phyloP scores from a whole-genome alignment of 2,888 invertebrate genomes.

The Pyrrhia umbra region DNA sequence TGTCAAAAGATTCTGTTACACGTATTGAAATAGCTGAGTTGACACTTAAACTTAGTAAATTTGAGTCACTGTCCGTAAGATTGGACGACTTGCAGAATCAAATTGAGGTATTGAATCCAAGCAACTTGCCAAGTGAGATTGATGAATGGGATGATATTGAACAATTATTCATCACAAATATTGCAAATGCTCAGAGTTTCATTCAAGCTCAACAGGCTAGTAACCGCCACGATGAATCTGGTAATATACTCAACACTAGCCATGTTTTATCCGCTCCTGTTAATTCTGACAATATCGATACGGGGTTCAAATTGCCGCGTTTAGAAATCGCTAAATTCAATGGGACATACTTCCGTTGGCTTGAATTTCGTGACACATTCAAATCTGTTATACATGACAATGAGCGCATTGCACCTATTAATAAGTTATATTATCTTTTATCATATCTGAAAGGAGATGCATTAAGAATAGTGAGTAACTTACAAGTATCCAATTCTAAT shows the following conservation, averaged over 20 bases:
- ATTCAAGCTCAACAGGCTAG: not conserved
- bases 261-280: not conserved
- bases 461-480: not conserved
- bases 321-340: too few relatives aligned
- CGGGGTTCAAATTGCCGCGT: too few relatives aligned
- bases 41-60: not conserved
- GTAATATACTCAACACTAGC: not conserved
- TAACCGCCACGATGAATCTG: not conserved
- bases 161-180: too few relatives aligned
- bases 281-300: not conserved
- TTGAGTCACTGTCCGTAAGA: not conserved
- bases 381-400: too few relatives aligned
- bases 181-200: not conserved
- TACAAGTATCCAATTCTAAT: not conserved
- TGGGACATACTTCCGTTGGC: too few relatives aligned
- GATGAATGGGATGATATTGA: too few relatives aligned
- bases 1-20: conserved; percentile 5
- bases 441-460: not conserved
- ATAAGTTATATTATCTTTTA: not conserved
- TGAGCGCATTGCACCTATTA: not conserved
- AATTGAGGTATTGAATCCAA: not conserved
- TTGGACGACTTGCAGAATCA: not conserved
- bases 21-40: not conserved
- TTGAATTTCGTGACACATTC: too few relatives aligned
- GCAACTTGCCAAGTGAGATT: too few relatives aligned